A percentile compares a stretch with the other conserved stretches of the same genome.
Conservation (phyloP, 2,113 vertebrate species). For the Phylloscopus trochilus region DNA sequence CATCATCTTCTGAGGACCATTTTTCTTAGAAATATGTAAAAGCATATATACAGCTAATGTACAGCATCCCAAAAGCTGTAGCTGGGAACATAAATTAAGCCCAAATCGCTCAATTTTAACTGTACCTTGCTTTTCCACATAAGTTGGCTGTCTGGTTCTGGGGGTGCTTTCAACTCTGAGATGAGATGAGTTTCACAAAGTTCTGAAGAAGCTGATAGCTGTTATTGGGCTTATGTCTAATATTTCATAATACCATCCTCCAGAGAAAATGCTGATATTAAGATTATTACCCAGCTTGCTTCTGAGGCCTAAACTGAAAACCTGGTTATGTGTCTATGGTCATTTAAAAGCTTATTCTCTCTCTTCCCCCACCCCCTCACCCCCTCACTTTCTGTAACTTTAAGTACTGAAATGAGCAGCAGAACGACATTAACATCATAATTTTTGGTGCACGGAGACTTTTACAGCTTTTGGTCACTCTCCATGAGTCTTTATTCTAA, state of each 20-base stretch:
- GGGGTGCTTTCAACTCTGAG: neutral
- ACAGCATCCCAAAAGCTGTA: conserved; percentile 40
- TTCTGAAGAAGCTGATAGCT: neutral
- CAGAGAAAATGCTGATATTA: neutral
- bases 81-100: conserved; percentile 19
- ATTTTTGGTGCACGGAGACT: neutral
- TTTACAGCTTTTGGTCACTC: neutral
- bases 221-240: neutral
- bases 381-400: neutral
- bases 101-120: conserved; percentile 5
- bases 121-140: neutral
- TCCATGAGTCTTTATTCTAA: neutral
- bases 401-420: neutral
- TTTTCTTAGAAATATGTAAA: conserved; percentile 55
- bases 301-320: neutral
- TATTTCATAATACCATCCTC: neutral
- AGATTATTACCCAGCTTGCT: neutral
- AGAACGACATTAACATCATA: fast-evolving
- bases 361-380: neutral
- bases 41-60: conserved; percentile 10
- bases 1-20: conserved; percentile 39
- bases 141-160: neutral
- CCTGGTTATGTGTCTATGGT: neutral
- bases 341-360: neutral
- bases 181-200: neutral